Evolutionary conservation across 2,113 vertebrate species (phyloP).

Genomic region (Hypomesus transpacificus): DNA sequence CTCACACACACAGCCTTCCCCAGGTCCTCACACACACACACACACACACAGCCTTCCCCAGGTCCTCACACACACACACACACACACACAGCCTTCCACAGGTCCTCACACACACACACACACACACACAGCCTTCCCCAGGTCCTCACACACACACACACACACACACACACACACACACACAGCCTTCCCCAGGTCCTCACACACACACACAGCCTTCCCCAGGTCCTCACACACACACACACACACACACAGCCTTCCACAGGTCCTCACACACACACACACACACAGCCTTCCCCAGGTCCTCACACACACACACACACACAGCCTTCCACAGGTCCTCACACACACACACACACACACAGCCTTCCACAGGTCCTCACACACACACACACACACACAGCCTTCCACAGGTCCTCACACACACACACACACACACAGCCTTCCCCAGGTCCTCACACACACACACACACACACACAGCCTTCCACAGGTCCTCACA

Average conservation of each 20-base stretch:
- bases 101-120: not conserved
- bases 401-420: not conserved
- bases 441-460: not conserved
- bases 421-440: no score
- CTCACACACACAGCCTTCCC: not conserved
- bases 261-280: not conserved
- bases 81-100: no score
- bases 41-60: not conserved
- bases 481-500: not conserved
- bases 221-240: not conserved
- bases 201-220: not conserved
- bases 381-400: not conserved
- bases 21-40: no score
- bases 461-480: not conserved
- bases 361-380: slow-evolving; percentile 7
- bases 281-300: not conserved
- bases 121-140: not conserved
- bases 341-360: not conserved
- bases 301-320: no score
- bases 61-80: not conserved
- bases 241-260: no score
- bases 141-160: not conserved
- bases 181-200: not conserved
- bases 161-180: no score
- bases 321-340: no score